Conservation (phyloP, 53 echinoderm and acorn worm species). For the Actinopyga echinites region DNA sequence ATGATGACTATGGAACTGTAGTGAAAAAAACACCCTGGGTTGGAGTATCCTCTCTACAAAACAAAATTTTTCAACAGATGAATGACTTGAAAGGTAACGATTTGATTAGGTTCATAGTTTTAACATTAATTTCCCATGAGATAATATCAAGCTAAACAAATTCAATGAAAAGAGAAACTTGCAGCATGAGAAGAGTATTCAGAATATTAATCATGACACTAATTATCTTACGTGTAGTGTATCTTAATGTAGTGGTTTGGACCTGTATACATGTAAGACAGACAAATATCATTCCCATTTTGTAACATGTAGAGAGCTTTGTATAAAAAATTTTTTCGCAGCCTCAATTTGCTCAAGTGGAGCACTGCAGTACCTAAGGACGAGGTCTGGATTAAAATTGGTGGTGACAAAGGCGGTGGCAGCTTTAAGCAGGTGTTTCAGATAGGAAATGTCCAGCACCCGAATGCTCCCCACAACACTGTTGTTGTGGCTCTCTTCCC, state of each 20-base stretch:
- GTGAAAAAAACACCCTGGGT: slow-evolving; percentile 30
- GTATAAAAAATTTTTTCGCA: no score
- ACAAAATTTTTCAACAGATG: slow-evolving; percentile 37
- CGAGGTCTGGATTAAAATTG: slow-evolving; percentile 52
- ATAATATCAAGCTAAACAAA: no score
- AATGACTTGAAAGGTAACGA: slow-evolving; percentile 2
- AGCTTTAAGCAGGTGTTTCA: slow-evolving; percentile 59
- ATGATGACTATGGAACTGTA: slow-evolving; percentile 27
- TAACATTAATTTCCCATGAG: no score
- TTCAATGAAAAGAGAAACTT: no score
- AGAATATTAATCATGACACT: no score
- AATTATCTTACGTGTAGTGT: no score
- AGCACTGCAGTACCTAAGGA: neutral
- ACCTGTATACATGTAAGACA: no score
- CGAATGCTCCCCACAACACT: slow-evolving; percentile 42
- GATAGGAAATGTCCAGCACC: slow-evolving; percentile 40
- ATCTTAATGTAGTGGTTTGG: no score
- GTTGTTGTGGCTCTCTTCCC: slow-evolving; percentile 9
- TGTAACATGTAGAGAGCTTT: no score
- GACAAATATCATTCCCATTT: no score
- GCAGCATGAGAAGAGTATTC: no score
- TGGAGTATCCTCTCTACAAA: slow-evolving; percentile 10
- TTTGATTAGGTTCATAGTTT: no score
- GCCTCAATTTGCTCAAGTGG: slow-evolving; percentile 11
- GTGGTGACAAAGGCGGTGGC: slow-evolving; percentile 49